Base-by-base conservation (phyloP, 1,140 invertebrate genomes). In the Lanistes nyassanus region DNA sequence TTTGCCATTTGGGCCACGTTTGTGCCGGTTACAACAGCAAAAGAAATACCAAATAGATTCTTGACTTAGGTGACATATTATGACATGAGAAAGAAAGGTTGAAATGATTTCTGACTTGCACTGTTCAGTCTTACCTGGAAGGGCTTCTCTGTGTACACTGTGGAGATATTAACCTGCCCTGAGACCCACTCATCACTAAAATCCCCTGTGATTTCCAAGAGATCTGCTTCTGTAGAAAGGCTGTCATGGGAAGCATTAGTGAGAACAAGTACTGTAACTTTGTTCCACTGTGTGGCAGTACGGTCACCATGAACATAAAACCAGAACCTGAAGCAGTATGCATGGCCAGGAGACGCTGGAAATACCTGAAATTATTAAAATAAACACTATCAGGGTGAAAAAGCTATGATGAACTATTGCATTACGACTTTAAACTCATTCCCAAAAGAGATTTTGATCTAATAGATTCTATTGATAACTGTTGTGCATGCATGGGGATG, bases 221-320 rank as follows among this genome's bases (percentile, higher is more conserved):
- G 53, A 29, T 74, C 71, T n/a, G 84, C 82, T 62, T 85, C 83
- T 19, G 81, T 80, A 1, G 84, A 76, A 9, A 81, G 53, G 6
- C 74, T 56, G 55, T 79, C 76, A 7, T 75, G 60, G n/a, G 82
- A 79, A 16, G 75, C 66, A 68, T 86, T 86, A 7, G 75, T 74
- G 3, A 80, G 62, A 16, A 85, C 66, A 53, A 81, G 77, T 0
- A 82, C 77, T 47, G 42, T 47, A 16, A 47, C 9, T 47, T 47
- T 47, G 42, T 47, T 47, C 51, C 75, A 70, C 1, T 85, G 79
- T 4, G 78, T 76, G n/a, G 84, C 84, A 62, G 85, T 82, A 26
- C 74, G 65, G 31, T 55, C 34, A 7, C 87, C 87, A 78, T 82
- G 85, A 86, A 89, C 87, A 80, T 88, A 82, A 78, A 86, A 88